These are phyloP conservation scores for Notolabrus celidotus DNA, from an alignment of 2,797 vertebrate genomes.

Conservation along the genomic window DNA sequence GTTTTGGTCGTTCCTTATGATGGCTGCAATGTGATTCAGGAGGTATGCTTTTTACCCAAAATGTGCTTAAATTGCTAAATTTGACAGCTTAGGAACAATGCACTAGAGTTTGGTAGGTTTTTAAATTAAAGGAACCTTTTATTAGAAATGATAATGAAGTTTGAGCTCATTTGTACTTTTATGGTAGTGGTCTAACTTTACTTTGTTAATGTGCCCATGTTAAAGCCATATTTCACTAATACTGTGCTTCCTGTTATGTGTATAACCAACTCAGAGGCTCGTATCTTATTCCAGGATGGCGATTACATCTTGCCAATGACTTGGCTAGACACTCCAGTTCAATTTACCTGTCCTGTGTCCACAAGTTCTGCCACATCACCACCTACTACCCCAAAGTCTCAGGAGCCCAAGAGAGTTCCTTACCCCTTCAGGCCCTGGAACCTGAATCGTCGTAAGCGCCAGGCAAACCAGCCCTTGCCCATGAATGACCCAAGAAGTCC, in stretches of 20 bases:
- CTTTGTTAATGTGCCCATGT: too few relatives aligned
- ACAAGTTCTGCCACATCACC: not conserved
- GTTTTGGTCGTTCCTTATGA: slow-evolving; percentile 61
- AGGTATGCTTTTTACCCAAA: slow-evolving; percentile 37
- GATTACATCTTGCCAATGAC: slow-evolving; percentile 53
- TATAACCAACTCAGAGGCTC: not conserved
- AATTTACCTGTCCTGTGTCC: slow-evolving; percentile 52
- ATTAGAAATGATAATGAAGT: too few relatives aligned
- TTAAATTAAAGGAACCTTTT: too few relatives aligned
- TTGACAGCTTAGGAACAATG: too few relatives aligned
- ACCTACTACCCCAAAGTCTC: not conserved
- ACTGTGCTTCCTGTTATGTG: not conserved
- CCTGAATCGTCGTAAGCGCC: slow-evolving; percentile 1
- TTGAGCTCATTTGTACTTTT: too few relatives aligned
- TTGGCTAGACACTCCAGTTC: slow-evolving; percentile 51
- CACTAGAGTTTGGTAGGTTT: too few relatives aligned
- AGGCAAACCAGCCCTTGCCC: rapidly evolving
- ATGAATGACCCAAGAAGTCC: not conserved
- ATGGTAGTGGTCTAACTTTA: too few relatives aligned
- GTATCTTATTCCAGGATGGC: slow-evolving; percentile 58
- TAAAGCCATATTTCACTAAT: not conserved
- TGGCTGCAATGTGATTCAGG: slow-evolving; percentile 65
- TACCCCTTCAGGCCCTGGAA: not conserved
- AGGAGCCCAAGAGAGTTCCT: not conserved
- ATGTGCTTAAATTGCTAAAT: too few relatives aligned